Conservation (phyloP, 1,140 invertebrate species). For the Drepana arcuata region DNA sequence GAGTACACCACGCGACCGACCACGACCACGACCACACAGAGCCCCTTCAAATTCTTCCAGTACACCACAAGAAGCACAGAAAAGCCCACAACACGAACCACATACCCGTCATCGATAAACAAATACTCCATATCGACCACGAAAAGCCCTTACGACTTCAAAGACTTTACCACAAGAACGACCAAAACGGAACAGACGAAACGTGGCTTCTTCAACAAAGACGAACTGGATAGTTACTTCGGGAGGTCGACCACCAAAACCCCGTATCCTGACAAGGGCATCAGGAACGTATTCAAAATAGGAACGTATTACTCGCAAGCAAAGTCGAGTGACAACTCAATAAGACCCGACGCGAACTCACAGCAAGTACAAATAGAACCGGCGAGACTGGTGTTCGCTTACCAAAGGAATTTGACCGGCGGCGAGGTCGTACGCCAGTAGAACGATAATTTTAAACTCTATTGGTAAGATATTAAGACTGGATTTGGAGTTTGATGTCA, state of each 20-base stretch:
- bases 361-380: conserved; percentile 65
- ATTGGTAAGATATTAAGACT: conserved; percentile 45
- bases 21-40: conserved; percentile 27
- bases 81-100: conserved; percentile 20
- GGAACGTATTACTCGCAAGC: conserved; percentile 57
- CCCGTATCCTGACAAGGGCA: conserved; percentile 41
- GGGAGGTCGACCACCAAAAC: conserved; percentile 55
- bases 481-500: conserved; percentile 21
- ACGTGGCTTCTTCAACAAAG: conserved; percentile 53
- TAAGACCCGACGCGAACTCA: conserved; percentile 61
- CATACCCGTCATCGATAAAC: conserved; percentile 43
- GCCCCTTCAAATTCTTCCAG: conserved; percentile 34
- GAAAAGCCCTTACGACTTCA: conserved; percentile 71
- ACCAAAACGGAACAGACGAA: conserved; percentile 22
- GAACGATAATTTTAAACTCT: conserved; percentile 37
- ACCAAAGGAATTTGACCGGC: conserved; percentile 50
- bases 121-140: conserved; percentile 64
- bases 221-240: conserved; percentile 53
- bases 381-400: conserved; percentile 49
- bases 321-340: conserved; percentile 54
- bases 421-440: conserved; percentile 35
- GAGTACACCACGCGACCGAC: conserved; percentile 21
- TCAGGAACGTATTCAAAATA: conserved; percentile 52
- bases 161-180: conserved; percentile 59
- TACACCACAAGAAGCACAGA: conserved; percentile 37